Percentiles rank a stretch among this genome's conserved stretches.
Conservation (phyloP, 2,888 invertebrate species). For the Drosophila fulvimacula region DNA sequence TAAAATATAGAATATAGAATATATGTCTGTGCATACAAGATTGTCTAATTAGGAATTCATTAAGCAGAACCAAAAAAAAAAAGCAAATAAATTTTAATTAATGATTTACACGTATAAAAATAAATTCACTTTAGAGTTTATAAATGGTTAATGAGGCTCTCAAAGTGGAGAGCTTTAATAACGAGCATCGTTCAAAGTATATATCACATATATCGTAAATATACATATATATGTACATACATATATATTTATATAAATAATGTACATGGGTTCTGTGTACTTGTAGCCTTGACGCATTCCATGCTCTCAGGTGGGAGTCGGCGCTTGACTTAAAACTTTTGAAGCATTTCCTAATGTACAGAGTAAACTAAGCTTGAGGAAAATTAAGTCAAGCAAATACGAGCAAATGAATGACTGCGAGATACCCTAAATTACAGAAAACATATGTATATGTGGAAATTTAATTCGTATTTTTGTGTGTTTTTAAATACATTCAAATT, state of each 20-base stretch:
- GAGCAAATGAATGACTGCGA: neutral
- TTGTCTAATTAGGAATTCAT: slow-evolving; percentile 23
- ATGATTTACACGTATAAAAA: neutral
- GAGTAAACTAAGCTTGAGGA: slow-evolving; percentile 11
- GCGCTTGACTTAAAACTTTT: slow-evolving; percentile 26
- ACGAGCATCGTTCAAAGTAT: neutral
- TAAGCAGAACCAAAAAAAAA: slow-evolving; percentile 12
- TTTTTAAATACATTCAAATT: too few species aligned
- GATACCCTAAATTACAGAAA: slow-evolving; percentile 5
- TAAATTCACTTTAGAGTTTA: slow-evolving; percentile 5
- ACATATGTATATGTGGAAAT: too few species aligned
- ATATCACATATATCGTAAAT: neutral
- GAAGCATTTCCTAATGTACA: slow-evolving; percentile 31
- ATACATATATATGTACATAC: neutral
- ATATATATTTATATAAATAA: neutral
- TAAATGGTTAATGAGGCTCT: slow-evolving; percentile 21
- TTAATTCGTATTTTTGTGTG: too few species aligned
- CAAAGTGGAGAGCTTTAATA: slow-evolving; percentile 22
- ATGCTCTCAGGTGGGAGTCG: slow-evolving; percentile 27
- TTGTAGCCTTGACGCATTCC: slow-evolving; percentile 28
- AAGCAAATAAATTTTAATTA: slow-evolving; percentile 1
- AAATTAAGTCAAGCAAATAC: slow-evolving; percentile 10
- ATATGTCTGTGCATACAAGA: neutral
- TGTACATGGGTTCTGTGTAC: neutral
- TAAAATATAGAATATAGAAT: slow-evolving; percentile 2